Evolutionary conservation across 2,888 invertebrate species (phyloP).

Genomic region (Spodoptera picta): DNA sequence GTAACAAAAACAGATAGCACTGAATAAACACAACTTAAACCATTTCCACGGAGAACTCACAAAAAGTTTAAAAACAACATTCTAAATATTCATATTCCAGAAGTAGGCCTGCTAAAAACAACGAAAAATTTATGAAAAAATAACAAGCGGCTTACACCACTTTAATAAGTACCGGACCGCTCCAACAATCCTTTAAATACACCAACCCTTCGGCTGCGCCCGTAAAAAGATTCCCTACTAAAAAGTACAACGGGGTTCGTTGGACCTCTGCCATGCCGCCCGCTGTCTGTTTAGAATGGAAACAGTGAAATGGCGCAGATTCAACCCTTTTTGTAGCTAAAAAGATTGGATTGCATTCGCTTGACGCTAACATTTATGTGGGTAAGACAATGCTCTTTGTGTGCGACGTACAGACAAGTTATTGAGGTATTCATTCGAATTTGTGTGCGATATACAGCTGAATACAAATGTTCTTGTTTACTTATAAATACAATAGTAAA

Average conservation of each 20-base stretch:
- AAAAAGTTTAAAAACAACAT: conserved; percentile 33
- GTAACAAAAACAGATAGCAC: conserved; percentile 5
- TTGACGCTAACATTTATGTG: conserved; percentile 67
- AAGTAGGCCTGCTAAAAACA: conserved; percentile 47
- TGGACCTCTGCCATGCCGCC: conserved; percentile 51
- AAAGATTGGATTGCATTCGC: conserved; percentile 71
- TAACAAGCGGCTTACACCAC: conserved; percentile 50
- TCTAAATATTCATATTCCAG: conserved; percentile 51
- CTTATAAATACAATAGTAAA: conserved; percentile 48
- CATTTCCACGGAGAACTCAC: conserved; percentile 35
- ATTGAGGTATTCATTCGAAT: conserved; percentile 53
- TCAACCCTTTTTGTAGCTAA: conserved; percentile 66
- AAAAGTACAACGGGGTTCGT: conserved; percentile 53
- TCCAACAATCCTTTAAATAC: conserved; percentile 61
- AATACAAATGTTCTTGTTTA: conserved; percentile 50
- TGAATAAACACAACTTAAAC: conserved; percentile 35
- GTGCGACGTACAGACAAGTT: conserved; percentile 47
- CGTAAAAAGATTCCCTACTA: conserved; percentile 42
- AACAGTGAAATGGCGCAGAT: conserved; percentile 65
- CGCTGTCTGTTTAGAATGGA: conserved; percentile 66
- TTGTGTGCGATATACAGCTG: conserved; percentile 46
- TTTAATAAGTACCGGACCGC: conserved; percentile 53
- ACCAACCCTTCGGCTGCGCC: conserved; percentile 55
- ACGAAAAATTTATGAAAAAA: conserved; percentile 52
- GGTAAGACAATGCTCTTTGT: conserved; percentile 69